phyloP scores from a whole-genome alignment of 2,113 vertebrate species.

The Opisthocomus hoazin region DNA sequence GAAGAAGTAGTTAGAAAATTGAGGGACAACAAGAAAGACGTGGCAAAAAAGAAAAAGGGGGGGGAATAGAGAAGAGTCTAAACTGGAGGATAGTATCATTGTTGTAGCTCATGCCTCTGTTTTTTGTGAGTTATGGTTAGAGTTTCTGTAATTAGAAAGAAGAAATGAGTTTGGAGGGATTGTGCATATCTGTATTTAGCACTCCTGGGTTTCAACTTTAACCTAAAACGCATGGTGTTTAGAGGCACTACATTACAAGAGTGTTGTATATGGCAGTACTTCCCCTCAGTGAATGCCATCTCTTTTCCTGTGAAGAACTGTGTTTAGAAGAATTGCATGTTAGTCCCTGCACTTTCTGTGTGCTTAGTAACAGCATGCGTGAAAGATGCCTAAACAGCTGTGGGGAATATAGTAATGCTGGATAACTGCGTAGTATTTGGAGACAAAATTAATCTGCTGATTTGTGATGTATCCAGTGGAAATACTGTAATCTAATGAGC shows the following conservation, averaged over 20 bases:
- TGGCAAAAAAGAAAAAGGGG: not conserved
- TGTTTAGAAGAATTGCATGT: fast-evolving
- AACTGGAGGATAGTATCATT: not conserved
- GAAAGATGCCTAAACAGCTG: not conserved
- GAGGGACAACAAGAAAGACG: not conserved
- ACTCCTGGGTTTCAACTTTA: not conserved
- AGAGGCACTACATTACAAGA: not conserved
- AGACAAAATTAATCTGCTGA: not conserved
- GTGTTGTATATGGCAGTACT: not conserved
- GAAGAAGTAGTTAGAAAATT: not conserved
- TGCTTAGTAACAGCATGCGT: not conserved
- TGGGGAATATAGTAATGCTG: not conserved
- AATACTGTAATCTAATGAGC: not conserved
- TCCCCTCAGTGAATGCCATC: not conserved
- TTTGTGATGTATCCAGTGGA: not conserved
- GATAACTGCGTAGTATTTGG: not conserved
- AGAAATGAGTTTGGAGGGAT: not conserved
- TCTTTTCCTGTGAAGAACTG: not conserved
- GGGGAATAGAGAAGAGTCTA: not conserved
- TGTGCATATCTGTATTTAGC: not conserved
- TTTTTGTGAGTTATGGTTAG: not conserved
- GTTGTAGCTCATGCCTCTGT: not conserved
- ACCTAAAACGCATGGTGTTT: not conserved
- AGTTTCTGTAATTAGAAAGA: not conserved
- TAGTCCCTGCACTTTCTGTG: not conserved